Conservation (phyloP, 2,888 invertebrate species). For the Stenodema calcarata region DNA sequence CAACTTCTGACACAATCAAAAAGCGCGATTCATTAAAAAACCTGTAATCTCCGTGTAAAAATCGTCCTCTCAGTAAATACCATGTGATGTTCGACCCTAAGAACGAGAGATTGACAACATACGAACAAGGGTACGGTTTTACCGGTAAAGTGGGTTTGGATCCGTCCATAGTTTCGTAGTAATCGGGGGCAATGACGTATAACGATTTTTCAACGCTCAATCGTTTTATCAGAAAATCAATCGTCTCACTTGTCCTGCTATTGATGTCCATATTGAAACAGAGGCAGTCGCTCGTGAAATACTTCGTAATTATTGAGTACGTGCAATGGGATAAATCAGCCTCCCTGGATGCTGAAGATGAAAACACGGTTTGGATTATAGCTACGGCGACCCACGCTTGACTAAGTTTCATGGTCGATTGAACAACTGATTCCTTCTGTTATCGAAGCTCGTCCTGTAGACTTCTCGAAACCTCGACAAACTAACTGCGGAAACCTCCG, state of each 20-base stretch:
- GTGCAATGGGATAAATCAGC: background rate
- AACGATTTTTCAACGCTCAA: background rate
- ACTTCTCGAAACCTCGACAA: background rate
- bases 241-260: background rate
- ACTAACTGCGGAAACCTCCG: background rate
- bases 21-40: background rate
- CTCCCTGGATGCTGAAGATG: background rate
- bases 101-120: background rate
- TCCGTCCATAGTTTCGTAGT: background rate
- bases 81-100: background rate
- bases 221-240: background rate
- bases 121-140: slow-evolving; percentile 32
- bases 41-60: background rate
- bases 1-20: background rate
- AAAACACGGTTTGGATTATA: background rate
- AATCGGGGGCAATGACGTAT: background rate
- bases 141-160: background rate
- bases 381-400: background rate
- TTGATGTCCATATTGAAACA: slow-evolving; percentile 3
- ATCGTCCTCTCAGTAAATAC: background rate
- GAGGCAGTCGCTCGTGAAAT: background rate
- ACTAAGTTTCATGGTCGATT: background rate
- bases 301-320: background rate
- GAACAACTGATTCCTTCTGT: background rate
- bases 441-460: background rate